These are phyloP conservation scores for Diaperis boleti DNA, from an alignment of 2,888 invertebrate species.

Conservation along the genomic window DNA sequence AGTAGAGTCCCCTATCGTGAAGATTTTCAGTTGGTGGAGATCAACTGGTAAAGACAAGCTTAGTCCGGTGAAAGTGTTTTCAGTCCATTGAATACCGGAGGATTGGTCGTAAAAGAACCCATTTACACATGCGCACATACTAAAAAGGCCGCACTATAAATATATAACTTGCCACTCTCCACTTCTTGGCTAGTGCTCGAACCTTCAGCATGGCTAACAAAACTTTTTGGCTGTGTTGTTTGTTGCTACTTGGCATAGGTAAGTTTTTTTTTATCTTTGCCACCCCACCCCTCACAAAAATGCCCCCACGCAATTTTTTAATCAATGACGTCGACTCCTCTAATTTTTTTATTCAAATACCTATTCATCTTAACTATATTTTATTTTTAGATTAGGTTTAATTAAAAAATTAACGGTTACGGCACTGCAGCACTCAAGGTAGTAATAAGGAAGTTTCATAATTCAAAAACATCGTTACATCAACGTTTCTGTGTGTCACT, in stretches of 20 bases:
- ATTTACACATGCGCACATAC: constrained; percentile 62
- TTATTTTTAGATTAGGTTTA: too few relatives aligned
- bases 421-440: neutral
- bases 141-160: constrained; percentile 64
- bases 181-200: constrained; percentile 67
- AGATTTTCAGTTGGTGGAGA: constrained; percentile 57
- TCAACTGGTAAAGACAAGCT: constrained; percentile 46
- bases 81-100: constrained; percentile 46
- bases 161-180: constrained; percentile 63
- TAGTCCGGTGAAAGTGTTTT: constrained; percentile 61
- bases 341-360: too few relatives aligned
- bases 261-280: constrained; percentile 55
- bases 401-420: constrained; percentile 2
- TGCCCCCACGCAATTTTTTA: neutral
- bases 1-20: constrained; percentile 64
- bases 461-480: constrained; percentile 20
- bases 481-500: constrained; percentile 16
- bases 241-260: constrained; percentile 64
- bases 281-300: constrained; percentile 7
- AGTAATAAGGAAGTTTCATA: constrained; percentile 29
- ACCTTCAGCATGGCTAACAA: constrained; percentile 65
- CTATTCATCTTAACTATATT: too few relatives aligned
- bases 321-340: neutral
- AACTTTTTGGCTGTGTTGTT: constrained; percentile 66
- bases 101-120: constrained; percentile 51